Conservation (phyloP, 2,113 vertebrate genomes). For the Sarotherodon lohbergeri region DNA sequence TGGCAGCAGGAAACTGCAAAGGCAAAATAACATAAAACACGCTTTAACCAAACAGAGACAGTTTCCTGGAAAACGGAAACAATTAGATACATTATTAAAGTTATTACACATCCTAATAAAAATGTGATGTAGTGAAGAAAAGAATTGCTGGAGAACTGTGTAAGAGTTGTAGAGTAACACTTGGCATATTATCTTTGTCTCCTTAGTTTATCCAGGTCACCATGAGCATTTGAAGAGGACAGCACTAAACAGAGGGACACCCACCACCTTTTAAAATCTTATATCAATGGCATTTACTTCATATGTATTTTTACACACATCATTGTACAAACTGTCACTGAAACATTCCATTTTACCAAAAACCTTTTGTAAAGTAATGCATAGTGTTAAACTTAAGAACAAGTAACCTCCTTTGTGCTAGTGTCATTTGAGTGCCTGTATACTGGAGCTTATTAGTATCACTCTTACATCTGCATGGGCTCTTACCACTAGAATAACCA, state of each 20-base stretch:
- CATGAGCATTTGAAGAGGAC: constrained; percentile 62
- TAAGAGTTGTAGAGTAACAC: neutral
- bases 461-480: neutral
- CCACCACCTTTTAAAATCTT: neutral
- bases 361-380: neutral
- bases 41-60: neutral
- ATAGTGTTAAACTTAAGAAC: neutral
- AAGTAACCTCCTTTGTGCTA: neutral
- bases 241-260: neutral
- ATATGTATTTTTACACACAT: neutral
- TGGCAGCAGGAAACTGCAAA: neutral
- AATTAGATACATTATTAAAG: accelerated
- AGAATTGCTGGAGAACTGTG: accelerated
- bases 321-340: neutral
- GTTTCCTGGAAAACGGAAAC: accelerated
- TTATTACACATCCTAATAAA: neutral
- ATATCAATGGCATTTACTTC: neutral
- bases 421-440: neutral
- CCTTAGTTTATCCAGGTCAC: constrained; percentile 71
- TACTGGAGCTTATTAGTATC: neutral
- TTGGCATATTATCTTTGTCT: neutral
- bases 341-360: neutral
- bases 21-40: neutral
- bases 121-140: neutral
- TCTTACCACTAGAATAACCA: accelerated